These are phyloP conservation scores for Cepphus grylle DNA, from an alignment of 2,113 vertebrate genomes.

Conservation along the genomic window DNA sequence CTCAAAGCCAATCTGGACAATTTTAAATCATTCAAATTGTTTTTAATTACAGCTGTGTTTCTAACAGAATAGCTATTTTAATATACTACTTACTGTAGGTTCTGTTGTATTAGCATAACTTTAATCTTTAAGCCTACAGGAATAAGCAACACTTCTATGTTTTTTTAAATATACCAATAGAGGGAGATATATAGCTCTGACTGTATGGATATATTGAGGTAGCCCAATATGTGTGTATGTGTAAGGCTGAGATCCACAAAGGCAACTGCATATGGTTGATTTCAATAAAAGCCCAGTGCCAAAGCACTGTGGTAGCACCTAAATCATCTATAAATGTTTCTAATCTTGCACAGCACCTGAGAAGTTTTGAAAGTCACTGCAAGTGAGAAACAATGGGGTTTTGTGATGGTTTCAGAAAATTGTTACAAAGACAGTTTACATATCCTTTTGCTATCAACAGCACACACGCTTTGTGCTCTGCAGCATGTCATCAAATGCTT, in stretches of 20 bases:
- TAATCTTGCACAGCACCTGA: background rate
- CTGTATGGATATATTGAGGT: background rate
- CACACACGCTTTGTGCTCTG: slow-evolving; percentile 57
- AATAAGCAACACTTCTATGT: background rate
- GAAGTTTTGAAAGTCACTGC: background rate
- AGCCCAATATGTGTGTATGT: background rate
- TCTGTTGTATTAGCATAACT: background rate
- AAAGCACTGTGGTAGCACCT: background rate
- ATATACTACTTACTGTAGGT: background rate
- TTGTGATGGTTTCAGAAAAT: slow-evolving; percentile 12
- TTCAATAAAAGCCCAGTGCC: background rate
- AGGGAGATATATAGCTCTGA: background rate
- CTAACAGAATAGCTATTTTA: background rate
- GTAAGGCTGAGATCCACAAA: background rate
- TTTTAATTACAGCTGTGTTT: background rate
- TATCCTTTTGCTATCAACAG: slow-evolving; percentile 57
- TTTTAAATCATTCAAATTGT: background rate
- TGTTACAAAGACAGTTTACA: slow-evolving; percentile 22
- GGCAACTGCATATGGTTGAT: background rate
- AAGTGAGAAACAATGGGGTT: background rate
- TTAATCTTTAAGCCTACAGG: background rate
- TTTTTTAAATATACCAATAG: background rate
- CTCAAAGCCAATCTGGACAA: background rate
- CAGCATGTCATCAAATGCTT: slow-evolving; percentile 66
- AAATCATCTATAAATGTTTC: background rate